Percentiles rank a stretch among this genome's conserved stretches.
phyloP scores from a whole-genome alignment of 2,113 vertebrate species.

The Tyto alba region DNA sequence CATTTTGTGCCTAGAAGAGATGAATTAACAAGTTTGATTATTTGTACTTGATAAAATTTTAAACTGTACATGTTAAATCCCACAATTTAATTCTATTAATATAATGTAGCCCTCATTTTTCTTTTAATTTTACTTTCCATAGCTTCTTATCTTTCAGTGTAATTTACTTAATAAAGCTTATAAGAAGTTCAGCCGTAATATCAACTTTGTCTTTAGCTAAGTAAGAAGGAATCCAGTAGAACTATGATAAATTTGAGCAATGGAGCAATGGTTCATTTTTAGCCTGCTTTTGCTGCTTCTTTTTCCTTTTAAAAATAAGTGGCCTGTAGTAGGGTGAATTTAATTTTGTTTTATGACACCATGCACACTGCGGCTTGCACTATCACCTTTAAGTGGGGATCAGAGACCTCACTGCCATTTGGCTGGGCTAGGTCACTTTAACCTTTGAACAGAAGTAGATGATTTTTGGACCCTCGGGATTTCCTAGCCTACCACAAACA shows the following conservation, averaged over 20 bases:
- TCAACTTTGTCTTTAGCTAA: background rate
- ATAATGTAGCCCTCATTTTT: background rate
- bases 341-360: background rate
- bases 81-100: slow-evolving; percentile 18
- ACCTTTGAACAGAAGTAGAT: background rate
- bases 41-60: slow-evolving; percentile 16
- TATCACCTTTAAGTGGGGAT: background rate
- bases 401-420: background rate
- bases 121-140: background rate
- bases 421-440: background rate
- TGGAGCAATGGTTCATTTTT: background rate
- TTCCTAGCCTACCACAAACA: background rate
- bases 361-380: background rate
- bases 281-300: background rate
- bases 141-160: slow-evolving; percentile 15
- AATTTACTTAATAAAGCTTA: slow-evolving; percentile 21
- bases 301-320: background rate
- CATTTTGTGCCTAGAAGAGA: background rate
- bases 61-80: background rate
- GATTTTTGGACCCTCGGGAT: background rate
- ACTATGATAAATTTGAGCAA: background rate
- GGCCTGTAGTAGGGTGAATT: background rate
- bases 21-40: background rate
- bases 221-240: background rate
- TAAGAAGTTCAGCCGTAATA: background rate